Percentiles rank a stretch among this genome's conserved stretches.
Conservation (phyloP, 2,888 invertebrate species). For the Tigriopus californicus region DNA sequence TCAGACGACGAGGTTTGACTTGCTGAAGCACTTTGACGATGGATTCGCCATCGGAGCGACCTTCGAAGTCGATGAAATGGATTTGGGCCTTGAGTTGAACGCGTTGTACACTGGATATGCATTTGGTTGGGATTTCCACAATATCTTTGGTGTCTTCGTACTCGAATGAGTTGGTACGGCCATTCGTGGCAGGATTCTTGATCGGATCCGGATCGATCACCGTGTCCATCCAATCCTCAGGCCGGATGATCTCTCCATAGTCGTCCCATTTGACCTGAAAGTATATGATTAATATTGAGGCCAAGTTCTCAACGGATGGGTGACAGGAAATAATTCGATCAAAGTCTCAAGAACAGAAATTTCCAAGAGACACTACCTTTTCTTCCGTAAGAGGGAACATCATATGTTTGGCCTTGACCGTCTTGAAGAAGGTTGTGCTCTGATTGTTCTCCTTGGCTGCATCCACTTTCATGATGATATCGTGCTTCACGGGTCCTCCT, state of each 20-base stretch:
- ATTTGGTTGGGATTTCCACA: slow-evolving; percentile 72
- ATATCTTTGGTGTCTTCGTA: slow-evolving; percentile 43
- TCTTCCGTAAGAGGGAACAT: slow-evolving; percentile 93
- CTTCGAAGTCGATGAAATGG: slow-evolving; percentile 92
- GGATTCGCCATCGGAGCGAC: slow-evolving; percentile 44
- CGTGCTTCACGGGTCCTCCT: slow-evolving; percentile 18
- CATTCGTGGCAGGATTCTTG: neutral
- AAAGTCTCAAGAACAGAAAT: too few species aligned
- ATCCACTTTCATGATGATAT: slow-evolving; percentile 17
- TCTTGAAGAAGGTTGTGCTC: slow-evolving; percentile 60
- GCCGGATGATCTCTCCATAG: slow-evolving; percentile 77
- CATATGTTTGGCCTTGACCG: slow-evolving; percentile 60
- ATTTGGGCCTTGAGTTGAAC: slow-evolving; percentile 65
- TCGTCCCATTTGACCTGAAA: slow-evolving; percentile 43
- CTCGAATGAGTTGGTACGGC: slow-evolving; percentile 9
- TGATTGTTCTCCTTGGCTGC: slow-evolving; percentile 22
- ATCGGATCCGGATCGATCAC: neutral
- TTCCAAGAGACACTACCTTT: too few species aligned
- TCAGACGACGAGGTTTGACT: slow-evolving; percentile 52
- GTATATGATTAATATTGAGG: too few species aligned
- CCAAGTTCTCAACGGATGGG: too few species aligned
- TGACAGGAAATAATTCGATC: too few species aligned
- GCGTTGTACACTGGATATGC: slow-evolving; percentile 49
- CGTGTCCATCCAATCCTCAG: slow-evolving; percentile 20
- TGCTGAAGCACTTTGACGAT: slow-evolving; percentile 54